Base-by-base conservation (phyloP, 2,888 invertebrate genomes). In the Dusona sp. region DNA sequence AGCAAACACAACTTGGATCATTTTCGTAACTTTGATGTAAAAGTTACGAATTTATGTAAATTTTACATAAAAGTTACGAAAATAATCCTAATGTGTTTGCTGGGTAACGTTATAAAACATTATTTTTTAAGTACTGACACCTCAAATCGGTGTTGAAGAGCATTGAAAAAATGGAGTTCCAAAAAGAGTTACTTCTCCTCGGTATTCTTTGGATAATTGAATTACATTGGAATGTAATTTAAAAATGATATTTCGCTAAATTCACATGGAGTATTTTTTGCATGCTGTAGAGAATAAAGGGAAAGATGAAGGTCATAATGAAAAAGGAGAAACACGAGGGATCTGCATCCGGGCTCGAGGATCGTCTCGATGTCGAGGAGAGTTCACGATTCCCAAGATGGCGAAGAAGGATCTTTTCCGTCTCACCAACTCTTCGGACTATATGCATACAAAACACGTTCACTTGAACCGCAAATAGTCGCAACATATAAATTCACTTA, bases 331-430 rank as follows among this genome's bases (percentile, higher is more conserved):
- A 13, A 33, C 33, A 36, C 54, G 57, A 74, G 45, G 73, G 51
- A 70, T 38, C 16, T 38, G 64, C 38, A 68, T 70, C 79, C 64
- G 64, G 64, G 9, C 38, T 70, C 70, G 73, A 54, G 70, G 36
- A n/a, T 73, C 33, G 48, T 4, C 68, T 51, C 65, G 70, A 64
- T 36, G 65, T 77, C 77, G 54, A 61, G 3, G 73, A 70, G 64
- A 51, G 65, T 79, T 79, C 68, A 64, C 75, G 79, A 75, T 57
- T 73, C 61, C 16, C 36, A 74, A 67, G 2, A 57, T 48, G 33
- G n/a, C 64, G 36, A 45, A 74, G 79, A 70, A 42, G 51, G 78
- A 42, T 67, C 61, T 36, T 57, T 73, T 33, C 25, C 42, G 13
- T 36, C 51, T 65, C 33, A 29, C 38, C 25, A 72, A 29, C 48